Conservation (phyloP, 2,797 vertebrate genomes). For the Hypotaenidia okinawae region DNA sequence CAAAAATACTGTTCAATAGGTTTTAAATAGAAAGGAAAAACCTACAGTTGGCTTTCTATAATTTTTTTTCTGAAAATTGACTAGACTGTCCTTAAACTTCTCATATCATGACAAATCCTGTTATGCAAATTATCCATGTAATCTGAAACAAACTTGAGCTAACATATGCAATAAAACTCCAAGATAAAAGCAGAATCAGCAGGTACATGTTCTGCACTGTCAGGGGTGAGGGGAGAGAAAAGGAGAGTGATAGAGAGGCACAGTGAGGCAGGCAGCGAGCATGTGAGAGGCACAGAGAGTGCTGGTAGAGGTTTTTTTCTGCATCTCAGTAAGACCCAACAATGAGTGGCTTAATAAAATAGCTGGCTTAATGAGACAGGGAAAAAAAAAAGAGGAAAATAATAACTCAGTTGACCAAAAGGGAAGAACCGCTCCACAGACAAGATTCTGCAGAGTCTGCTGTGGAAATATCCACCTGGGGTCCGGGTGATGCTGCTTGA, state of each 20-base stretch:
- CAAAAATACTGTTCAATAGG: neutral
- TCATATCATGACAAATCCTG: neutral
- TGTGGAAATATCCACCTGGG: neutral
- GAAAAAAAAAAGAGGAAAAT: neutral
- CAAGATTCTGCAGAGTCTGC: neutral
- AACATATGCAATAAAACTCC: neutral
- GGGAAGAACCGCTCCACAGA: neutral
- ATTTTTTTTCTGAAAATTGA: neutral
- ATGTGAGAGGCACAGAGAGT: neutral
- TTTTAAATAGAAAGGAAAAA: neutral
- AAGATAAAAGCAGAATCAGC: neutral
- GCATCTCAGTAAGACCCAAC: neutral
- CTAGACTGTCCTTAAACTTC: neutral
- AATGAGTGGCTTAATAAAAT: neutral
- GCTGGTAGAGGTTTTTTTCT: accelerated
- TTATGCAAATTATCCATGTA: neutral
- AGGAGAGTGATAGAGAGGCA: accelerated
- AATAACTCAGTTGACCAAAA: neutral
- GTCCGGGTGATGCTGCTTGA: neutral
- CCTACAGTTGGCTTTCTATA: neutral
- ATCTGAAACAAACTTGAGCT: neutral
- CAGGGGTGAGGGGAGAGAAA: neutral
- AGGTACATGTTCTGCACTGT: neutral
- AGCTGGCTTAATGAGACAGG: neutral
- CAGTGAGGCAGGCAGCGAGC: accelerated